These are phyloP conservation scores for Didymodactylos carnosus DNA, from an alignment of 2,888 invertebrate species.

Conservation along the genomic window DNA sequence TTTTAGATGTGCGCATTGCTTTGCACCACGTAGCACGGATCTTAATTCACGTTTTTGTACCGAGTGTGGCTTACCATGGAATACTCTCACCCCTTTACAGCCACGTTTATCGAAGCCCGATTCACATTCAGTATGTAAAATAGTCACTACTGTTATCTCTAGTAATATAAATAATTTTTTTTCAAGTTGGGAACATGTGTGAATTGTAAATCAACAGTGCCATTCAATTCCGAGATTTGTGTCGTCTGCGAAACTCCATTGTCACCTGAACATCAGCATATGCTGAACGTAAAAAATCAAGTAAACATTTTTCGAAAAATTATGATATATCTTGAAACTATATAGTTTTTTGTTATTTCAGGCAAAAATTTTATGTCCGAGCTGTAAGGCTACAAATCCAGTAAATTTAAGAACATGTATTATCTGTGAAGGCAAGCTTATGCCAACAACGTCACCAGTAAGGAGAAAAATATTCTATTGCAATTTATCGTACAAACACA, in stretches of 20 bases:
- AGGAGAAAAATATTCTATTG: neutral
- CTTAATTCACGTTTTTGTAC: constrained; percentile 28
- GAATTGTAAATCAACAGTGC: constrained; percentile 29
- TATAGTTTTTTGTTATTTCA: constrained; percentile 14
- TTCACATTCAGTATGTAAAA: constrained; percentile 22
- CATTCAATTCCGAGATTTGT: constrained; percentile 29
- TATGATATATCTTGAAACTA: neutral
- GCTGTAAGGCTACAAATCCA: constrained; percentile 26
- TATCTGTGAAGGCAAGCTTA: constrained; percentile 22
- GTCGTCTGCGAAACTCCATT: constrained; percentile 32
- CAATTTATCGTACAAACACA: neutral
- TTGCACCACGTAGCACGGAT: constrained; percentile 28
- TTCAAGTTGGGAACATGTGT: constrained; percentile 25
- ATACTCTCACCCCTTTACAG: constrained; percentile 24
- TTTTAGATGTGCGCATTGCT: constrained; percentile 28
- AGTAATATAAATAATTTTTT: neutral
- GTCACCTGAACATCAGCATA: constrained; percentile 25
- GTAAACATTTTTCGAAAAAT: neutral
- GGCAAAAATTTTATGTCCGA: constrained; percentile 20
- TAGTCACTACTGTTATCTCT: neutral
- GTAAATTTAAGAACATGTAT: constrained; percentile 20
- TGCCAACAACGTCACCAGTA: constrained; percentile 14
- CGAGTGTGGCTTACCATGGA: constrained; percentile 26
- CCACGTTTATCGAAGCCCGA: constrained; percentile 26
- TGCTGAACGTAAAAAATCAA: constrained; percentile 17